Evolutionary conservation across 2,888 invertebrate species (phyloP).

Genomic region (Macrophya alboannulata): DNA sequence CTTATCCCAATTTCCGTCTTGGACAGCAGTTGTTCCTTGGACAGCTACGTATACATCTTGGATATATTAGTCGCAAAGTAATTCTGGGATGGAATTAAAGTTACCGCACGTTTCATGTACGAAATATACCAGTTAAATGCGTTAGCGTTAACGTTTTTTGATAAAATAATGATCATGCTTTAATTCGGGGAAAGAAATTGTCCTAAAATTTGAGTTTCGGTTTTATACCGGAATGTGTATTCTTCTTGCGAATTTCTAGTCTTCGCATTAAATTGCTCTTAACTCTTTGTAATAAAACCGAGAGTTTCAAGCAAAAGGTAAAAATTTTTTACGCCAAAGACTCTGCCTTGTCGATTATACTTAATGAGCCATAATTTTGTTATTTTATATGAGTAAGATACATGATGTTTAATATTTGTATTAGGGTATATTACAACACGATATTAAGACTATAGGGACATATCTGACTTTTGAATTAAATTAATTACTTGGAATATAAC

Average conservation of each 20-base stretch:
- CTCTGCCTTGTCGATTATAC: constrained; percentile 21
- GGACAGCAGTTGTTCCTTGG: constrained; percentile 87
- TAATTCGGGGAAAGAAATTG: background rate
- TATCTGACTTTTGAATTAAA: background rate
- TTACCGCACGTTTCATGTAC: background rate
- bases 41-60: constrained; percentile 86
- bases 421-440: constrained; percentile 20
- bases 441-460: constrained; percentile 29
- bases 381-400: background rate
- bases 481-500: background rate
- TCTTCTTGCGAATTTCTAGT: background rate
- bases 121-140: background rate
- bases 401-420: background rate
- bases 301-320: background rate
- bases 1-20: constrained; percentile 84
- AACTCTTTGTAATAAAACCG: background rate
- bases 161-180: background rate
- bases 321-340: constrained; percentile 11
- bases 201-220: background rate
- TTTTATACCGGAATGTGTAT: background rate
- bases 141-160: background rate
- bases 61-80: constrained; percentile 77
- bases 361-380: background rate
- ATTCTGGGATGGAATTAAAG: background rate
- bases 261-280: background rate